These are phyloP conservation scores for Laodelphax striatellus DNA, from an alignment of 1,140 invertebrate species.

Conservation along the genomic window DNA sequence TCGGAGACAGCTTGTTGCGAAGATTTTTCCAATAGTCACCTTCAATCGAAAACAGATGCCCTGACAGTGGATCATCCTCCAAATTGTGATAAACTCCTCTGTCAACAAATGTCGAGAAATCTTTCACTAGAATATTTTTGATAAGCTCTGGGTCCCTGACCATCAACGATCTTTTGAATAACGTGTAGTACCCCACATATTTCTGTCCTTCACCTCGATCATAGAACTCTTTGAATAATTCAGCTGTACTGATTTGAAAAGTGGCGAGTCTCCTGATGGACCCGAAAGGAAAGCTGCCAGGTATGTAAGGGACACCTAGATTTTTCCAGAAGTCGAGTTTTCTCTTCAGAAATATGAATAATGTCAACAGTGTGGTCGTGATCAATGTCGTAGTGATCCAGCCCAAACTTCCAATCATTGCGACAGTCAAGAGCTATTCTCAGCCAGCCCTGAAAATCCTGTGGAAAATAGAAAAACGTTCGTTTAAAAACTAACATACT, in stretches of 20 bases:
- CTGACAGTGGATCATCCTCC: conserved; percentile 36
- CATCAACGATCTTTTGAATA: neutral
- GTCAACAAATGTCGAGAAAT: conserved; percentile 41
- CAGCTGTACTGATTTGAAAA: neutral
- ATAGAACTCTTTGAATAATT: conserved; percentile 3
- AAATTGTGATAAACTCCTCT: conserved; percentile 33
- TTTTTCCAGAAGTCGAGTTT: conserved; percentile 14
- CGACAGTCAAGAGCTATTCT: too few relatives aligned
- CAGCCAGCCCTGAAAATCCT: too few relatives aligned
- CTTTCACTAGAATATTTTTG: conserved; percentile 37
- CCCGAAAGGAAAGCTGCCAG: conserved; percentile 18
- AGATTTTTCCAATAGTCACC: conserved; percentile 43
- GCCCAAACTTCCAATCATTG: too few relatives aligned
- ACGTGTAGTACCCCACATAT: neutral
- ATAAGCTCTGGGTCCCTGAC: conserved; percentile 30
- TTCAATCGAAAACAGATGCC: conserved; percentile 36
- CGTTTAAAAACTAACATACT: too few relatives aligned
- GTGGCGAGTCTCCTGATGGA: neutral
- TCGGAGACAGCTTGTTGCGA: conserved; percentile 42
- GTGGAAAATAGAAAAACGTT: too few relatives aligned
- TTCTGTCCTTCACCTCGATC: neutral
- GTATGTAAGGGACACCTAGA: conserved; percentile 2
- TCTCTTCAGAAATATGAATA: too few relatives aligned
- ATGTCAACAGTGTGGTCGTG: too few relatives aligned
- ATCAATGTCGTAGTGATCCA: too few relatives aligned